Evolutionary conservation across 1,140 invertebrate species (phyloP).

Genomic region (Dendroctonus ponderosae): DNA sequence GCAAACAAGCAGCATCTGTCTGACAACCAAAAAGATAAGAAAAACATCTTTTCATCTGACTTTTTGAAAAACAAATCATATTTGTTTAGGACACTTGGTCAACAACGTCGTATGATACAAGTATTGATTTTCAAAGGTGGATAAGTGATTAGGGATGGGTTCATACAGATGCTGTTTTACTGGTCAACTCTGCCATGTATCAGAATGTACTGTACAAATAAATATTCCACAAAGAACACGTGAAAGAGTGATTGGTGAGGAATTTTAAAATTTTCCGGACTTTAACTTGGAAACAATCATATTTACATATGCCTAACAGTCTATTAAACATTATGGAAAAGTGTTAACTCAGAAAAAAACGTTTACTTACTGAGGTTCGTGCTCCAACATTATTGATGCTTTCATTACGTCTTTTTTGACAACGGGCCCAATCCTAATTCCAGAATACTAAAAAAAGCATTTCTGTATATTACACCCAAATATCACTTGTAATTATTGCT

Average conservation of each 20-base stretch:
- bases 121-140: constrained; percentile 14
- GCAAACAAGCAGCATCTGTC: constrained; percentile 18
- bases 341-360: background rate
- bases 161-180: no score
- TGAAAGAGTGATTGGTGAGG: background rate
- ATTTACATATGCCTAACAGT: background rate
- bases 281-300: no score
- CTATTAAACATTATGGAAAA: background rate
- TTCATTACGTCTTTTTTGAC: constrained; percentile 99
- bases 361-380: constrained; percentile 87
- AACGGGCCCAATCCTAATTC: constrained; percentile 98
- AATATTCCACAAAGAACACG: background rate
- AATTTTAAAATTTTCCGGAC: no score
- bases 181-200: no score
- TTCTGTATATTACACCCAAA: background rate
- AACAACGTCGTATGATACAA: constrained; percentile 1
- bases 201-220: background rate
- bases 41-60: constrained; percentile 25
- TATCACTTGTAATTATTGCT: constrained; percentile 46
- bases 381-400: constrained; percentile 98
- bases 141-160: background rate
- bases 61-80: constrained; percentile 19
- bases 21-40: constrained; percentile 17
- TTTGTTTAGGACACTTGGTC: constrained; percentile 21
- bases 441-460: constrained; percentile 79